Conservation (phyloP, 53 echinoderm and acorn worm species). For the Paracentrotus lividus region DNA sequence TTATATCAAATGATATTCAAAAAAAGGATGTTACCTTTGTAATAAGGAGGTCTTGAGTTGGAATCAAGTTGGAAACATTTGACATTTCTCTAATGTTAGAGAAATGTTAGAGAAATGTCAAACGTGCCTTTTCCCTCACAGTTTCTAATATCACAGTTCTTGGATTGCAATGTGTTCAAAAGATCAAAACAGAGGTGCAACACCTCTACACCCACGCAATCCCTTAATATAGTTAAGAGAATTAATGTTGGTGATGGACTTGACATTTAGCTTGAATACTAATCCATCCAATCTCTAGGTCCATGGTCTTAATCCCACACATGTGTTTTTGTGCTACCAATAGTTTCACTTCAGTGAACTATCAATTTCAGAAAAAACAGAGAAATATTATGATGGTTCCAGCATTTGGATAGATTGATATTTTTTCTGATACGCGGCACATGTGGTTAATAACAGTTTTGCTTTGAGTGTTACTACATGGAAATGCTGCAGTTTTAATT, state of each 20-base stretch:
- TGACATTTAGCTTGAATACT: not conserved
- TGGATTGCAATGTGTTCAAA: not conserved
- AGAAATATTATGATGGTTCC: not conserved
- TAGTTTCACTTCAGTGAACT: not conserved
- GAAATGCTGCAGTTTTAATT: not conserved
- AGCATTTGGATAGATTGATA: not conserved
- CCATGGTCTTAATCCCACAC: too few species aligned
- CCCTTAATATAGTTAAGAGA: not conserved
- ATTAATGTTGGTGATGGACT: not conserved
- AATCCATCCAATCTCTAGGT: not conserved
- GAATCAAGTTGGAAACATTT: too few species aligned
- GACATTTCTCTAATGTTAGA: too few species aligned
- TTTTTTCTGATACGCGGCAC: not conserved
- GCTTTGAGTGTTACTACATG: not conserved
- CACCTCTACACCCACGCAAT: not conserved
- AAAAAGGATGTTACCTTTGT: too few species aligned
- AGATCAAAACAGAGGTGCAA: conserved; percentile 10
- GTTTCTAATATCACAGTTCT: not conserved
- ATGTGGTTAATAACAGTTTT: not conserved
- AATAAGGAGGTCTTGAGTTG: too few species aligned
- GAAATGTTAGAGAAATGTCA: not conserved
- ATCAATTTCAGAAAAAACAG: not conserved
- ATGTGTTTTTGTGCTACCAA: not conserved
- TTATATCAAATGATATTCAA: too few species aligned
- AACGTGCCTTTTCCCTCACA: not conserved